phyloP scores from a whole-genome alignment of 2,888 invertebrate species.

The Lissonota sp. region DNA sequence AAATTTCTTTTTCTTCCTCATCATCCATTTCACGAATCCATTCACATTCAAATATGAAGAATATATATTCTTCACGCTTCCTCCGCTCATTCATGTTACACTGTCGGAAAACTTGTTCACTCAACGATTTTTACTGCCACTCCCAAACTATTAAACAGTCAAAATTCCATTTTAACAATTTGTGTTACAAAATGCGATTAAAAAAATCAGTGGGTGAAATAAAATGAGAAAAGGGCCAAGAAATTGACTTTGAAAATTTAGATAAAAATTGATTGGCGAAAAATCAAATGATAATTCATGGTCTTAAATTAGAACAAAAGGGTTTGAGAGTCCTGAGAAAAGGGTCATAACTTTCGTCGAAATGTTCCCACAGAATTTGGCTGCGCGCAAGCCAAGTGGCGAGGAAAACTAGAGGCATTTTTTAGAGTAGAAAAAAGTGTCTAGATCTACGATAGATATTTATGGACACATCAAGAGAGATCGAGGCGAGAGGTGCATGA shows the following conservation, averaged over 20 bases:
- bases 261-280: neutral
- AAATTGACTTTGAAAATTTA: too few relatives aligned
- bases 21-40: constrained; percentile 44
- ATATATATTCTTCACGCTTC: constrained; percentile 51
- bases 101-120: constrained; percentile 30
- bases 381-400: neutral
- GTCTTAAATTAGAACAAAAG: too few relatives aligned
- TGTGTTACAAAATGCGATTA: constrained; percentile 10
- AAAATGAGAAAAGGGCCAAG: neutral
- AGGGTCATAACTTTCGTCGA: too few relatives aligned
- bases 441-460: constrained; percentile 68
- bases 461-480: constrained; percentile 49
- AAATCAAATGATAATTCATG: neutral
- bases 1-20: constrained; percentile 21
- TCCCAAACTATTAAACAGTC: constrained; percentile 44
- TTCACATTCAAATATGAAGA: constrained; percentile 55
- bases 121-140: constrained; percentile 23
- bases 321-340: neutral
- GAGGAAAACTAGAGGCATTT: constrained; percentile 52
- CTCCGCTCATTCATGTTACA: constrained; percentile 34
- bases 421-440: constrained; percentile 29
- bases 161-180: constrained; percentile 53
- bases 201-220: neutral
- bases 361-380: too few relatives aligned
- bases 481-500: constrained; percentile 37